Evolutionary conservation across 2,113 vertebrate species (phyloP).

Genomic region (Riparia riparia): DNA sequence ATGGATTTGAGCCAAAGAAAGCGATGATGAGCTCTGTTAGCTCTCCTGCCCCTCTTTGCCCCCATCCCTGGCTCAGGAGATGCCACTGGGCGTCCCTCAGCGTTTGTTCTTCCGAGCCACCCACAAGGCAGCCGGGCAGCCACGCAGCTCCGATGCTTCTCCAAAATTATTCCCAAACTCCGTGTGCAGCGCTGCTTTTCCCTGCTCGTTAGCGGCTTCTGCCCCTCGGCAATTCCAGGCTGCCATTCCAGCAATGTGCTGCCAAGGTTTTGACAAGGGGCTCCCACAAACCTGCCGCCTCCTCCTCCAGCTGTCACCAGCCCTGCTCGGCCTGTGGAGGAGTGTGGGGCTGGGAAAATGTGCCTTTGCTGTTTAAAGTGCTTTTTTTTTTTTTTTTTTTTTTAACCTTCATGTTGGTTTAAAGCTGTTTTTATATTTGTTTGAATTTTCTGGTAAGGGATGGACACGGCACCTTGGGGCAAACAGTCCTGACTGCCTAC

Average conservation of each 20-base stretch:
- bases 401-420: not conserved
- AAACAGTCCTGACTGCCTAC: not conserved
- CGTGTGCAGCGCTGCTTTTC: not conserved
- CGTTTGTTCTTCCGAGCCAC: not conserved
- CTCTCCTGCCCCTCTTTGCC: not conserved
- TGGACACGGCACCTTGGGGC: not conserved
- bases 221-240: not conserved
- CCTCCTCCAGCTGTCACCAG: not conserved
- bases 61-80: not conserved
- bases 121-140: not conserved
- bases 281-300: constrained; percentile 13
- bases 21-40: fast-evolving
- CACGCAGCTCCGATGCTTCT: not conserved
- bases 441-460: not conserved
- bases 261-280: constrained; percentile 39
- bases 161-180: not conserved
- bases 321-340: not conserved
- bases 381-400: not conserved
- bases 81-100: not conserved
- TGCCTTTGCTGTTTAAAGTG: not conserved
- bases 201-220: constrained; percentile 14
- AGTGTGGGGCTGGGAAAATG: not conserved
- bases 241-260: constrained; percentile 6
- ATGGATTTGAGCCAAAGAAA: not conserved
- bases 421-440: not conserved